These are phyloP conservation scores for Mandrillus leucophaeus DNA, from an alignment of 2,113 vertebrate genomes.

Conservation along the genomic window DNA sequence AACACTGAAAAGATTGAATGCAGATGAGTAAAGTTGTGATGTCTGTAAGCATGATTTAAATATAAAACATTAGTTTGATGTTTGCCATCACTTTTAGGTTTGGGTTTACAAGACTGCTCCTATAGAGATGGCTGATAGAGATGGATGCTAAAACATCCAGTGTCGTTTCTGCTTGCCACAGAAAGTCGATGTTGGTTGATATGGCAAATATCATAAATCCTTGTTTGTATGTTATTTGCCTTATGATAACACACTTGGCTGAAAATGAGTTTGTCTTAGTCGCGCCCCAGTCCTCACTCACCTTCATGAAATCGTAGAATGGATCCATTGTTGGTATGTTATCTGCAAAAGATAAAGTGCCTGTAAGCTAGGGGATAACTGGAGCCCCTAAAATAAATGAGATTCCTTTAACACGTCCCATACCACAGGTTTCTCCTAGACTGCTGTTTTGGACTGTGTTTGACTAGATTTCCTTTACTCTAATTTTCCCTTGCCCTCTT, in stretches of 20 bases:
- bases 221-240: background rate
- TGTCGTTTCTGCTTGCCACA: background rate
- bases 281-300: background rate
- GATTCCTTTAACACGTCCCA: background rate
- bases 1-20: conserved; percentile 49
- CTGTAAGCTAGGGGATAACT: background rate
- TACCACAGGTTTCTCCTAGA: background rate
- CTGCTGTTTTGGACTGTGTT: background rate
- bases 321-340: background rate
- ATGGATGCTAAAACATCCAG: background rate
- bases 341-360: background rate
- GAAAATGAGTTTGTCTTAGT: background rate
- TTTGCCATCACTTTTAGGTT: background rate
- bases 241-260: background rate
- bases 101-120: background rate
- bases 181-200: background rate
- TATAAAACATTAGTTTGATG: conserved; percentile 35
- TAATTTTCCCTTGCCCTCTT: background rate
- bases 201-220: conserved; percentile 47
- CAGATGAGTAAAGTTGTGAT: background rate
- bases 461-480: background rate
- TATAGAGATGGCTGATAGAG: background rate
- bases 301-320: background rate
- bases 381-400: conserved; percentile 26
- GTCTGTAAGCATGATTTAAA: conserved; percentile 66